Percentiles rank a stretch among this genome's conserved stretches.
These are phyloP conservation scores for Prostheceraeus crozeri DNA, from an alignment of 2,888 invertebrate species.

Conservation along the genomic window DNA sequence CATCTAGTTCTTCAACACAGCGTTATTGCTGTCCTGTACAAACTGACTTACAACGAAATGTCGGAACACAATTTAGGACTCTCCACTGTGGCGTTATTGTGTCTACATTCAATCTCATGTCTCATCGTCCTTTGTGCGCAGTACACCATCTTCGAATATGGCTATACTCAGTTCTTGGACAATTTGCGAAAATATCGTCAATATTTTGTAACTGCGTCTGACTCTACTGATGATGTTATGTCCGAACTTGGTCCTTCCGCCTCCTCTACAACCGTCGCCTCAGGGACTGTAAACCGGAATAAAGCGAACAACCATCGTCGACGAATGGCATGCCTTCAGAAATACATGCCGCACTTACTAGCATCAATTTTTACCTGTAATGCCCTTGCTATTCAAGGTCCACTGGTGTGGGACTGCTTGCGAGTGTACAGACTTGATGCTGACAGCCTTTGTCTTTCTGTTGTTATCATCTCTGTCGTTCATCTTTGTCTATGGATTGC, in stretches of 20 bases:
- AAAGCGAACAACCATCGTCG: too few relatives aligned
- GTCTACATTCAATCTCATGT: constrained; percentile 28
- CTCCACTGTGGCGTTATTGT: neutral
- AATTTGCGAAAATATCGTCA: constrained; percentile 63
- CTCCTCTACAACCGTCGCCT: neutral
- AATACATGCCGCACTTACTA: constrained; percentile 8
- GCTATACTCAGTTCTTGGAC: constrained; percentile 50
- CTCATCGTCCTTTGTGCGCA: constrained; percentile 18
- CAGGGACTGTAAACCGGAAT: neutral
- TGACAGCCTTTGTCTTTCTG: neutral
- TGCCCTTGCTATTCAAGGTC: neutral
- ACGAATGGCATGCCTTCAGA: neutral
- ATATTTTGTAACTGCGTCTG: constrained; percentile 31
- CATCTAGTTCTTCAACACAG: constrained; percentile 70
- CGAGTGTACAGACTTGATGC: neutral
- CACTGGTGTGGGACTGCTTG: neutral
- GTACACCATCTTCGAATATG: constrained; percentile 52
- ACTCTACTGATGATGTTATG: neutral
- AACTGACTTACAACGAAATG: constrained; percentile 55
- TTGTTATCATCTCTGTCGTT: neutral
- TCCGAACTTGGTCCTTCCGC: constrained; percentile 11
- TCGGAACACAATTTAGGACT: constrained; percentile 4
- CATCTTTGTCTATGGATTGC: constrained; percentile 21
- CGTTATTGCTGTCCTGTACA: constrained; percentile 72
- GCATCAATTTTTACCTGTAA: too few relatives aligned